phyloP scores from a whole-genome alignment of 2,888 invertebrate species.

The Latheticus oryzae region DNA sequence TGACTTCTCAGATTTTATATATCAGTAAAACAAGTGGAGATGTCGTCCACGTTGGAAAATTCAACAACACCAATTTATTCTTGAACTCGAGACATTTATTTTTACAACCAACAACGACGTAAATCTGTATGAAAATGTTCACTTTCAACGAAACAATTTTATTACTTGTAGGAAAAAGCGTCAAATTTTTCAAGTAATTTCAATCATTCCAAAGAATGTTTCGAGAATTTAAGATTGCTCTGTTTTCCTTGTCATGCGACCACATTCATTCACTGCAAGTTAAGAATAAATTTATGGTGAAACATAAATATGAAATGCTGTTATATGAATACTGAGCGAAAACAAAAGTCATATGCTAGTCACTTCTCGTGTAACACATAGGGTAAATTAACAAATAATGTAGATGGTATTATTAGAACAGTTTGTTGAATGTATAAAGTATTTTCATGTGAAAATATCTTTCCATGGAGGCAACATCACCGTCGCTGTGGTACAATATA shows the following conservation, averaged over 20 bases:
- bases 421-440: no score
- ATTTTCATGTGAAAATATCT: no score
- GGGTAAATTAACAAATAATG: conserved; percentile 25
- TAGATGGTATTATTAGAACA: no score
- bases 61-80: conserved; percentile 8
- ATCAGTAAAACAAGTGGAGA: conserved; percentile 14
- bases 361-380: no score
- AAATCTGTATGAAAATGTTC: not conserved
- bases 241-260: conserved; percentile 8
- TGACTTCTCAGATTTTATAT: conserved; percentile 10
- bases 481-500: no score
- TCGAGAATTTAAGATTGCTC: conserved; percentile 10
- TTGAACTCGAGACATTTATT: conserved; percentile 2
- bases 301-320: conserved; percentile 30
- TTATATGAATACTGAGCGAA: conserved; percentile 23
- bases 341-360: no score
- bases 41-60: conserved; percentile 16
- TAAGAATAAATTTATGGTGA: conserved; percentile 31
- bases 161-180: no score
- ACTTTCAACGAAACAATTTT: not conserved
- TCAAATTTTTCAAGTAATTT: conserved; percentile 10
- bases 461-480: no score
- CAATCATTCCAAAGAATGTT: conserved; percentile 1
- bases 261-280: conserved; percentile 11
- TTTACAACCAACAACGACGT: not conserved